Evolutionary conservation across 2,797 vertebrate species (phyloP).

Genomic region (Pachyuromys duprasi): DNA sequence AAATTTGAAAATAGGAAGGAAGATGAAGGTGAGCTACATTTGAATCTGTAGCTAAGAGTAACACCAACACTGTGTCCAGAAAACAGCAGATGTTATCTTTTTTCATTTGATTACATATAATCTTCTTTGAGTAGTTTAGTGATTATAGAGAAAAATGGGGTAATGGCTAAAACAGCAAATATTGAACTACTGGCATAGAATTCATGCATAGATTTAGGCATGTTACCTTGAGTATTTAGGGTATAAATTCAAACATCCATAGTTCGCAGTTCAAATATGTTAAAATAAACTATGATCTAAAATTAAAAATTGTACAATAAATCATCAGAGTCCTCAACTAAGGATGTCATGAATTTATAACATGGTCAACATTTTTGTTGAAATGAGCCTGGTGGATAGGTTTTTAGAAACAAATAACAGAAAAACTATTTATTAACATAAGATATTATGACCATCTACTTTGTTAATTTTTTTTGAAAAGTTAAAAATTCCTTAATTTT

Average conservation of each 20-base stretch:
- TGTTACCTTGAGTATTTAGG: background rate
- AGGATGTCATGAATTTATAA: background rate
- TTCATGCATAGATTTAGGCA: background rate
- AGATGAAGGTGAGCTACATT: background rate
- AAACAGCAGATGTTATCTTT: background rate
- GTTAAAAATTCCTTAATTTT: conserved; percentile 92
- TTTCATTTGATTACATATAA: background rate
- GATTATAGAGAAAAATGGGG: background rate
- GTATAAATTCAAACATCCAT: background rate
- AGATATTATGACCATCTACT: background rate
- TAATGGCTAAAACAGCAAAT: background rate
- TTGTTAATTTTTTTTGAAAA: conserved; percentile 85
- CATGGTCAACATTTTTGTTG: background rate
- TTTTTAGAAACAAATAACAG: background rate
- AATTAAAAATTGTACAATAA: background rate
- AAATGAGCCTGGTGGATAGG: background rate
- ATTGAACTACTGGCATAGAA: background rate
- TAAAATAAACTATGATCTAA: background rate
- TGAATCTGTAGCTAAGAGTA: background rate
- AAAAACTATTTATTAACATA: background rate
- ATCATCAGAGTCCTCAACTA: background rate
- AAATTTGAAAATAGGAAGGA: background rate
- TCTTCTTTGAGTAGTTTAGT: background rate
- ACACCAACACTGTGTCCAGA: background rate
- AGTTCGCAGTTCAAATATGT: background rate